phyloP scores from a whole-genome alignment of 2,888 invertebrate genomes.

The Drosophila setosimentum region DNA sequence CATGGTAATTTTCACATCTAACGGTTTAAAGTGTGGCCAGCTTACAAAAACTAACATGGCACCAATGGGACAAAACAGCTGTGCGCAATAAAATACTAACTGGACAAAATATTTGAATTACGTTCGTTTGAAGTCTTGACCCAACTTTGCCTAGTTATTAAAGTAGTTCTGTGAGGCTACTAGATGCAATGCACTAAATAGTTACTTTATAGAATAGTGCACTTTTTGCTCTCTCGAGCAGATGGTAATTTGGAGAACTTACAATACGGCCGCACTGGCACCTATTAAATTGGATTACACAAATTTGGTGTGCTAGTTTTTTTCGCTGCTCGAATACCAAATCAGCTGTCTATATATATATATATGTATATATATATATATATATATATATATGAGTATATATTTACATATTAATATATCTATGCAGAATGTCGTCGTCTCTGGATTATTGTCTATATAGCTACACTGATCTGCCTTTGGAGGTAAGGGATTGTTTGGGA shows the following conservation, averaged over 20 bases:
- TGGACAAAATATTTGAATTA: neutral
- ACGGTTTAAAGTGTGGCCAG: neutral
- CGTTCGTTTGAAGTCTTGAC: neutral
- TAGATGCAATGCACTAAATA: neutral
- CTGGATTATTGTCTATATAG: conserved; percentile 55
- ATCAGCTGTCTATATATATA: neutral
- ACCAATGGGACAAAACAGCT: neutral
- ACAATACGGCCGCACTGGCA: conserved; percentile 43
- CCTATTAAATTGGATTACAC: conserved; percentile 21
- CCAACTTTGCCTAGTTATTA: neutral
- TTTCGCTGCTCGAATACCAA: neutral
- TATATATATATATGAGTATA: neutral
- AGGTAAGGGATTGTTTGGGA: conserved; percentile 65
- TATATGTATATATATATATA: neutral
- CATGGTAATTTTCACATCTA: neutral
- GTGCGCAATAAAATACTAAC: neutral
- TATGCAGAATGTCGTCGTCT: conserved; percentile 47
- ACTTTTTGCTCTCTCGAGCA: neutral
- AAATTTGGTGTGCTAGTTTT: conserved; percentile 11
- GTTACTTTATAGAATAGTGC: neutral
- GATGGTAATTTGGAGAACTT: conserved; percentile 29
- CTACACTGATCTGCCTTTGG: conserved; percentile 83
- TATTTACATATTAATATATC: neutral
- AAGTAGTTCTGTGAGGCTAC: neutral
- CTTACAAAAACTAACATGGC: neutral